Evolutionary conservation across 2,113 vertebrate species (phyloP), one percentile per base, ranked within the genome.

Genomic region (Leptobrachium ailaonicum): DNA sequence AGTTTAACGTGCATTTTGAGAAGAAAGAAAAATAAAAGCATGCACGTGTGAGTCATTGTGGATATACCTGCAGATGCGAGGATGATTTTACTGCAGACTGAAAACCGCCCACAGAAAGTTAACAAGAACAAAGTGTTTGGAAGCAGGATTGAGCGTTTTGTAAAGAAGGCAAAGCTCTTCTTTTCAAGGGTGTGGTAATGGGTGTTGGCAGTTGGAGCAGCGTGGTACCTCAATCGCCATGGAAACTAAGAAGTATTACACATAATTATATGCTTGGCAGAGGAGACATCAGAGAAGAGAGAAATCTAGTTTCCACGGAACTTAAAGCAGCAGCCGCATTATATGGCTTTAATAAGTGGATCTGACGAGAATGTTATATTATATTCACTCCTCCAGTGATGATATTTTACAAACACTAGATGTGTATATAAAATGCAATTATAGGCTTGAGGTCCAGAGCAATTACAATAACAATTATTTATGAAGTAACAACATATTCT

Each of bases 181-280:
- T 62, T 82, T 50, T 60, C 60, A 2, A 32, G 81, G 75, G 41
- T 63, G 82, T 66, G 77, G 75, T 81, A 41, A 73, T 75, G 58
- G 79, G 20, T 73, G 66, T 58, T 9, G 1, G 70, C 70, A 73
- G 72, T 41, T 45, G 7, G 43, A 72, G 69, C 6, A 0, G 45
- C 63, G 66, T 77, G 74, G 68, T 63, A 75, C 63, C 75, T 58
- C 41, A 42, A 62, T 75, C 69, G 1, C 76, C 76, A 53, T 53
- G 75, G 76, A 75, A 76, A 82, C 73, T 60, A 58, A 79, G 62
- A 73, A 71, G 62, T 79, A 71, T 77, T 82, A 82, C 72, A 67
- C 60, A 78, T 64, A 83, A 83, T 79, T 75, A 71, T 44, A 76
- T 77, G 64, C 63, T 58, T 78, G 54, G 68, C 71, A 68, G 11